Percentiles rank a stretch among this genome's conserved stretches.
phyloP scores from a whole-genome alignment of 2,797 vertebrate species.

The Gallinago stenura region DNA sequence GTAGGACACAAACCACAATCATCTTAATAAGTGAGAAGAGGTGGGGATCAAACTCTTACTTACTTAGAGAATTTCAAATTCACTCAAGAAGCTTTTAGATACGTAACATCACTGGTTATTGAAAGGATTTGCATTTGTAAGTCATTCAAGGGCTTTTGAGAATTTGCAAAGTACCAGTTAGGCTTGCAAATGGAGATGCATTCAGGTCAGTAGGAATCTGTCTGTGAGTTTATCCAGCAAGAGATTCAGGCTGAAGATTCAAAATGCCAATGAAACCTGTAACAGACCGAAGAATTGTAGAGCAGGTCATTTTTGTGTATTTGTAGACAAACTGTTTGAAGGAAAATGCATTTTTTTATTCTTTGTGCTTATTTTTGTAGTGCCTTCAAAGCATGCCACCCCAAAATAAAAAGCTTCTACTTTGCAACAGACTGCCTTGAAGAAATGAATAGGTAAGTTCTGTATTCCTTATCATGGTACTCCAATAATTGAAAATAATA shows the following conservation, averaged over 20 bases:
- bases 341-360: neutral
- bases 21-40: neutral
- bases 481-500: neutral
- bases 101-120: neutral
- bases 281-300: neutral
- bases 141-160: neutral
- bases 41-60: neutral
- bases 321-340: neutral
- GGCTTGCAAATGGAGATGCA: neutral
- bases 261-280: neutral
- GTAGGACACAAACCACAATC: neutral
- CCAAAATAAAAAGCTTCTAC: slow-evolving; percentile 94
- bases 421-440: slow-evolving; percentile 91
- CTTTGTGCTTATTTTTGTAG: slow-evolving; percentile 73
- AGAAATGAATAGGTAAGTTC: slow-evolving; percentile 91
- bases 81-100: neutral
- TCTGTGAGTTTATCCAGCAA: neutral
- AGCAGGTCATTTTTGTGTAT: neutral
- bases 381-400: slow-evolving; percentile 93
- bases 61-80: neutral
- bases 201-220: neutral
- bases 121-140: neutral
- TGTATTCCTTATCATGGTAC: neutral
- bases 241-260: neutral
- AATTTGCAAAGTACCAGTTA: neutral